Conservation (phyloP, 1,140 invertebrate genomes). For the Eriocheir sinensis region DNA sequence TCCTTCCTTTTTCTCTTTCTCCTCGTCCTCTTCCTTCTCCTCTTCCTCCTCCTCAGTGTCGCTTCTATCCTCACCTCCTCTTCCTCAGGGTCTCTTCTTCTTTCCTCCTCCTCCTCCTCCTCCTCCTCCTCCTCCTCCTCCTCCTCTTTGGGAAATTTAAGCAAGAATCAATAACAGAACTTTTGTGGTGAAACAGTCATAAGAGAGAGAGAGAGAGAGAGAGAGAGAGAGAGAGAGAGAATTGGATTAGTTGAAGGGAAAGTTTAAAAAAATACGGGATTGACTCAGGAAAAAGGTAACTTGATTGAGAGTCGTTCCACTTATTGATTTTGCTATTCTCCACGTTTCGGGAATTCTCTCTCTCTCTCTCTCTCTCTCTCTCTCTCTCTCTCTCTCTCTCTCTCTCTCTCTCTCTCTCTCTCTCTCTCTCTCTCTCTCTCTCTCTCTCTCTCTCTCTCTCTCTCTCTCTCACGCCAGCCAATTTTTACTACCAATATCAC, state of each 20-base stretch:
- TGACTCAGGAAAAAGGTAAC: not conserved
- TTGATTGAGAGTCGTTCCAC: not conserved
- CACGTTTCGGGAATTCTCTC: not conserved
- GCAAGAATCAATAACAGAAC: not conserved
- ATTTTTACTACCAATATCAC: too few species aligned
- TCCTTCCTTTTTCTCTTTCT: not conserved
- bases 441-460: too few species aligned
- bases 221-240: not conserved
- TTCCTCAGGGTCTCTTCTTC: too few species aligned
- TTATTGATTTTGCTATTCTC: conserved; percentile 14
- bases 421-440: conserved; percentile 1
- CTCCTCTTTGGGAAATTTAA: not conserved
- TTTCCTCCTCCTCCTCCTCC: not conserved
- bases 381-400: conserved; percentile 4
- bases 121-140: conserved; percentile 3
- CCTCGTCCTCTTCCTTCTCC: too few species aligned
- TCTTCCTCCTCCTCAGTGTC: too few species aligned
- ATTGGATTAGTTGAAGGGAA: conserved; percentile 16
- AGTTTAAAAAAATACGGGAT: not conserved
- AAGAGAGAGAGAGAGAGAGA: not conserved
- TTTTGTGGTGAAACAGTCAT: not conserved
- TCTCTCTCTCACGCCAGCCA: too few species aligned
- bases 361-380: not conserved
- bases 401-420: conserved; percentile 4
- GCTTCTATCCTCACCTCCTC: too few species aligned